Evolutionary conservation across 1,140 invertebrate species (phyloP).

Genomic region (Amphibalanus amphitrite): DNA sequence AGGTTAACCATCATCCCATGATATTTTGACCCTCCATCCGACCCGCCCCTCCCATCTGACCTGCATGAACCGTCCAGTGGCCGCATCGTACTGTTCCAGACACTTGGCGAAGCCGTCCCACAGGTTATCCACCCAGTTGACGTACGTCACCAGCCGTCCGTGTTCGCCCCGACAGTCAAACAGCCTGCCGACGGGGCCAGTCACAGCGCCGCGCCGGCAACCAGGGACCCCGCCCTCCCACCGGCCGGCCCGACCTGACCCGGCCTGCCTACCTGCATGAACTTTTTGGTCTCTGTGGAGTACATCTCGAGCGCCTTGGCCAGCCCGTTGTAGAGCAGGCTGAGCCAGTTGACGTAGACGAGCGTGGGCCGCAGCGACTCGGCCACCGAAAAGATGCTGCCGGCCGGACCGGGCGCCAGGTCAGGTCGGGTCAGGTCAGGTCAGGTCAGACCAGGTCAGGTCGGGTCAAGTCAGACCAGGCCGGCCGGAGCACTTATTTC

Average conservation of each 20-base stretch:
- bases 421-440: no score
- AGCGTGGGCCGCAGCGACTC: slow-evolving; percentile 40
- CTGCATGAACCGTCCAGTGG: not conserved
- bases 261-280: slow-evolving; percentile 44
- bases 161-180: no score
- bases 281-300: slow-evolving; percentile 62
- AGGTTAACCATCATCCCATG: no score
- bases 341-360: slow-evolving; percentile 83
- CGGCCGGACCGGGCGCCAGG: no score
- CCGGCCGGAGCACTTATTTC: no score
- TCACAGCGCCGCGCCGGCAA: no score
- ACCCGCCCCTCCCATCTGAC: not conserved
- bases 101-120: slow-evolving; percentile 3
- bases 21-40: no score
- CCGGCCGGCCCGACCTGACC: no score
- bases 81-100: not conserved
- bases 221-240: no score
- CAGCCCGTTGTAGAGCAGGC: slow-evolving; percentile 63
- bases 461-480: no score
- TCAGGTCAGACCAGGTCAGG: no score
- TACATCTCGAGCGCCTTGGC: slow-evolving; percentile 72
- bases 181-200: no score
- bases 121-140: slow-evolving; percentile 2
- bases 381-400: slow-evolving; percentile 14
- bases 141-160: not conserved